A percentile compares a stretch with the other conserved stretches of the same genome.
These are phyloP conservation scores for Aphidius ervi DNA, from an alignment of 1,140 invertebrate genomes.

Conservation along the genomic window DNA sequence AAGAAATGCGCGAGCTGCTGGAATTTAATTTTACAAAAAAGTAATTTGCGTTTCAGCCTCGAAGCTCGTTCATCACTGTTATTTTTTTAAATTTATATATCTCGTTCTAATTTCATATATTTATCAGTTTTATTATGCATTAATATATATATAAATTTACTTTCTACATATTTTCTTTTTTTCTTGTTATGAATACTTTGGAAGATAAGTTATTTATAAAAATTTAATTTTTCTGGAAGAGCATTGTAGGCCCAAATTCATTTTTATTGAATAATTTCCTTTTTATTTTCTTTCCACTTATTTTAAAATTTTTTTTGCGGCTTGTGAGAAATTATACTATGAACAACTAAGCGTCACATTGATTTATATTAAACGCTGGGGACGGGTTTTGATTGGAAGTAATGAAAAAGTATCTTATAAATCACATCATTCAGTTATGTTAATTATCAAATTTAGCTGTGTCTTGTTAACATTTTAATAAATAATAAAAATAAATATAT, in stretches of 20 bases:
- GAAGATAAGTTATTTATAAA: too few species aligned
- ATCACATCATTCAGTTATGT: constrained; percentile 8
- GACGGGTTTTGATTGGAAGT: constrained; percentile 22
- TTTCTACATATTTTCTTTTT: constrained; percentile 1
- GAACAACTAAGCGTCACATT: constrained; percentile 16
- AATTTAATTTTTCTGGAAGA: neutral
- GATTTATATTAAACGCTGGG: constrained; percentile 12
- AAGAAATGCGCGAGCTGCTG: constrained; percentile 20
- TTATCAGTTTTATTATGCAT: neutral
- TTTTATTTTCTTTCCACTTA: neutral
- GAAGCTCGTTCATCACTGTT: constrained; percentile 21
- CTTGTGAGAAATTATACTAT: neutral
- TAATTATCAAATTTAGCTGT: neutral
- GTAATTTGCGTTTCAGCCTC: constrained; percentile 18
- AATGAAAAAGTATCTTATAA: constrained; percentile 7
- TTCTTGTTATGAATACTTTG: too few species aligned
- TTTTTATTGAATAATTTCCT: neutral
- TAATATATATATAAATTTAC: constrained; percentile 1
- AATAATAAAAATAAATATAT: too few species aligned
- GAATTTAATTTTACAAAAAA: constrained; percentile 16
- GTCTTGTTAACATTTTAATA: neutral
- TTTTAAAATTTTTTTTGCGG: neutral
- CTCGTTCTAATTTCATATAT: neutral
- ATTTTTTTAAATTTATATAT: constrained; percentile 3
- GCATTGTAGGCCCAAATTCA: neutral